Conservation (phyloP, 2,113 vertebrate genomes). For the Chaetops frenatus region DNA sequence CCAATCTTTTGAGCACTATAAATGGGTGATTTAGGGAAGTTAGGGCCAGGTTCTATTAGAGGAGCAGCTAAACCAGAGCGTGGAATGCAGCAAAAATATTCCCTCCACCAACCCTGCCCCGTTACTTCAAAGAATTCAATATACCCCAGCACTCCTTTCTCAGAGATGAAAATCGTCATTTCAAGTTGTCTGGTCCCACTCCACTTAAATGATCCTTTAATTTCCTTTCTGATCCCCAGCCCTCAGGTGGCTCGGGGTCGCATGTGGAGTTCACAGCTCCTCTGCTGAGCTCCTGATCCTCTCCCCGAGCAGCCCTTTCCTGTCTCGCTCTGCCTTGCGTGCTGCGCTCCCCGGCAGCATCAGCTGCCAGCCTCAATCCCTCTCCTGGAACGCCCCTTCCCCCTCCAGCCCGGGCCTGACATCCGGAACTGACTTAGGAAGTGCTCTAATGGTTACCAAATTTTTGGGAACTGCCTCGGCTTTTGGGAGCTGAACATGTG, state of each 20-base stretch:
- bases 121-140: slow-evolving; percentile 69
- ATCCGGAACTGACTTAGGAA: slow-evolving; percentile 96
- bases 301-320: slow-evolving; percentile 84
- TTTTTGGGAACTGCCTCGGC: slow-evolving; percentile 83
- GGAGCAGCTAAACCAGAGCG: slow-evolving; percentile 8
- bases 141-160: slow-evolving; percentile 47
- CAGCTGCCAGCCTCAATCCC: slow-evolving; percentile 76
- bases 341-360: slow-evolving; percentile 64
- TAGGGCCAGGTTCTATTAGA: background rate
- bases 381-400: slow-evolving; percentile 62
- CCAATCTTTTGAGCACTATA: background rate
- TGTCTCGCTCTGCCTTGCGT: slow-evolving; percentile 78
- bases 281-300: slow-evolving; percentile 79
- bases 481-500: slow-evolving; percentile 85
- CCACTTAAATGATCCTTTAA: slow-evolving; percentile 92
- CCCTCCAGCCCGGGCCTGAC: slow-evolving; percentile 79
- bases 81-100: slow-evolving; percentile 50
- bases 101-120: background rate
- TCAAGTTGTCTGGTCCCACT: slow-evolving; percentile 55
- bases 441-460: slow-evolving; percentile 98
- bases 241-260: slow-evolving; percentile 79
- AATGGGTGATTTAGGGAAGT: background rate
- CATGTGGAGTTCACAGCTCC: slow-evolving; percentile 85
- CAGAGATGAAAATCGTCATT: slow-evolving; percentile 31
- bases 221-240: slow-evolving; percentile 85